Evolutionary conservation across 1,140 invertebrate species (phyloP).

Genomic region (Anoplophora glabripennis): DNA sequence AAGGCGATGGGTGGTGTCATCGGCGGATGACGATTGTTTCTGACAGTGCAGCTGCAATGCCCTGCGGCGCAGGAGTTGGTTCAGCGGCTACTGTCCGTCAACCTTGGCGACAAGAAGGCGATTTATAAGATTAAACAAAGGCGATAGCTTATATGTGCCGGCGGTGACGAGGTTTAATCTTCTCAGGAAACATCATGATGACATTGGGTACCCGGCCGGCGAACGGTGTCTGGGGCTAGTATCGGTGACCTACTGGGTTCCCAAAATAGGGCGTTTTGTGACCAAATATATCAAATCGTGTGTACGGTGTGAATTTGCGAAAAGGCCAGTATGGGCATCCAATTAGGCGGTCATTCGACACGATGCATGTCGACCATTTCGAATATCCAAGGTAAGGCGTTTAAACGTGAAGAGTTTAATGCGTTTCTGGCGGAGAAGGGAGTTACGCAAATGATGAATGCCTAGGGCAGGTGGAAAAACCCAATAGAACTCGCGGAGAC

Average conservation of each 20-base stretch:
- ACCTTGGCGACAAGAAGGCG: no score
- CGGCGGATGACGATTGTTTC: constrained; percentile 23
- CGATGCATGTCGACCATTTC: constrained; percentile 37
- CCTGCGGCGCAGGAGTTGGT: constrained; percentile 13
- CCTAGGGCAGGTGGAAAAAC: constrained; percentile 39
- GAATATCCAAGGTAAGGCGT: constrained; percentile 35
- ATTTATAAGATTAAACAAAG: no score
- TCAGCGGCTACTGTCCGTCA: not conserved
- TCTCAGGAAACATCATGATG: constrained; percentile 39
- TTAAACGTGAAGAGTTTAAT: constrained; percentile 32
- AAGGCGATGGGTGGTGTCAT: not conserved
- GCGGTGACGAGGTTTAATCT: constrained; percentile 34
- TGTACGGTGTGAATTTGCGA: constrained; percentile 9
- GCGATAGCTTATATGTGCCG: constrained; percentile 38
- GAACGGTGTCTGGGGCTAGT: constrained; percentile 38
- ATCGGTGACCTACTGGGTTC: constrained; percentile 42
- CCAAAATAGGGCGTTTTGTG: constrained; percentile 1
- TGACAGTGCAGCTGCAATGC: constrained; percentile 15
- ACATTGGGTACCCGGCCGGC: constrained; percentile 39
- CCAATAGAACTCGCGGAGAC: constrained; percentile 28
- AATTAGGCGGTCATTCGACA: constrained; percentile 27
- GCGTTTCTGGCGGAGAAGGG: constrained; percentile 31
- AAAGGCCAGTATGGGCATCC: constrained; percentile 14
- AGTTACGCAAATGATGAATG: constrained; percentile 33
- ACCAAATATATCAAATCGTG: constrained; percentile 1